Percentiles rank a stretch among this genome's conserved stretches.
Evolutionary conservation across 2,888 invertebrate genomes (phyloP).

Genomic region (Sclerodermus sp.): DNA sequence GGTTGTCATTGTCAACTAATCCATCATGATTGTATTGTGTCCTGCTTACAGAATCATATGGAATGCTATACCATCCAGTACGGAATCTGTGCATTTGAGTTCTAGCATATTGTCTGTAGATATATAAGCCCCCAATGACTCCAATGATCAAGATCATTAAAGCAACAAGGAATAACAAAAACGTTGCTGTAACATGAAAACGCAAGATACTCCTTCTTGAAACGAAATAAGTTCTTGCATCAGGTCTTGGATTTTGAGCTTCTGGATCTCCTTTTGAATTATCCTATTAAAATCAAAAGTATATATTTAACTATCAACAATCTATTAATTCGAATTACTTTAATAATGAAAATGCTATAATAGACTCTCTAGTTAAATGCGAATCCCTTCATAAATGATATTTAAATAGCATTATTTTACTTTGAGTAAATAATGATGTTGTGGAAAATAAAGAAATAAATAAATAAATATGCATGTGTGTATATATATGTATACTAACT

Average conservation of each 20-base stretch:
- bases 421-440: neutral
- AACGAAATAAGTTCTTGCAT: conserved; percentile 54
- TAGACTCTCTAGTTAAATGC: no score
- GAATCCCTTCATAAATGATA: no score
- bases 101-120: conserved; percentile 74
- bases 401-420: no score
- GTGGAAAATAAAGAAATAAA: neutral
- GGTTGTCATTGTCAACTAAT: no score
- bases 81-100: conserved; percentile 66
- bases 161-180: conserved; percentile 71
- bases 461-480: neutral
- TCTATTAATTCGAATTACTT: neutral
- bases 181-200: conserved; percentile 66
- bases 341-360: neutral
- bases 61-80: conserved; percentile 70
- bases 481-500: conserved; percentile 35
- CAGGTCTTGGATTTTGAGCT: conserved; percentile 47
- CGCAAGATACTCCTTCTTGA: conserved; percentile 60
- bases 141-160: conserved; percentile 72
- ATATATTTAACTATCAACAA: conserved; percentile 8
- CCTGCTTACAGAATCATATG: conserved; percentile 57
- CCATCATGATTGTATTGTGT: conserved; percentile 33
- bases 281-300: conserved; percentile 35
- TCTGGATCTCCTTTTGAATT: conserved; percentile 57
- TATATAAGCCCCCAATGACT: conserved; percentile 70